A percentile compares a stretch with the other conserved stretches of the same genome.
Evolutionary conservation across 2,888 invertebrate species (phyloP).

Genomic region (Melipona bicolor): DNA sequence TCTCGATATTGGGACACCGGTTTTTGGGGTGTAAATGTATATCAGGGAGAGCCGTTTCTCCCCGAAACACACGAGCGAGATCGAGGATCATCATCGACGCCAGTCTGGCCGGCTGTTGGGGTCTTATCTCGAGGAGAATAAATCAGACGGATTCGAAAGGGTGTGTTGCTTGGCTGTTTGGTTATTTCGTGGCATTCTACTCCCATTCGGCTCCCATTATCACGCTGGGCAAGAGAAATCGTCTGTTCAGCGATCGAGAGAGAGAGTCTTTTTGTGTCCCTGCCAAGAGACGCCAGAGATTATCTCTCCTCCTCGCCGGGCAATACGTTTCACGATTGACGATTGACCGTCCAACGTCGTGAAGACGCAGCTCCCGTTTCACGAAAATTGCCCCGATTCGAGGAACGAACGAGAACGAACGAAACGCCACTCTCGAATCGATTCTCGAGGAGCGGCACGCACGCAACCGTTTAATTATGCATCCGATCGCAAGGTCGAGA

Average conservation of each 20-base stretch:
- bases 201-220: not conserved
- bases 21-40: not conserved
- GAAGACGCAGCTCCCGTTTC: slow-evolving; percentile 11
- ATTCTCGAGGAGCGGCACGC: not conserved
- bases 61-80: not conserved
- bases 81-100: slow-evolving; percentile 1
- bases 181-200: not conserved
- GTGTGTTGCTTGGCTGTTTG: not conserved
- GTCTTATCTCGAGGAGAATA: slow-evolving; percentile 3
- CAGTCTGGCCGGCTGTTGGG: not conserved
- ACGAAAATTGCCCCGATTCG: not conserved
- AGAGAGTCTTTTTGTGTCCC: slow-evolving; percentile 4
- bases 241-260: too few species aligned
- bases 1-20: slow-evolving; percentile 8
- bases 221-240: not conserved
- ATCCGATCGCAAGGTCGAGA: slow-evolving; percentile 12
- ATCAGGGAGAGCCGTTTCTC: not conserved
- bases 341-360: not conserved
- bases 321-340: slow-evolving; percentile 17
- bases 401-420: not conserved
- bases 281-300: slow-evolving; percentile 3
- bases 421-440: not conserved
- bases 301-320: not conserved
- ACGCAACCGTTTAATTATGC: slow-evolving; percentile 20
- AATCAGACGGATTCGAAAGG: slow-evolving; percentile 12